Conservation (phyloP, 2,113 vertebrate genomes). For the Anoplopoma fimbria region DNA sequence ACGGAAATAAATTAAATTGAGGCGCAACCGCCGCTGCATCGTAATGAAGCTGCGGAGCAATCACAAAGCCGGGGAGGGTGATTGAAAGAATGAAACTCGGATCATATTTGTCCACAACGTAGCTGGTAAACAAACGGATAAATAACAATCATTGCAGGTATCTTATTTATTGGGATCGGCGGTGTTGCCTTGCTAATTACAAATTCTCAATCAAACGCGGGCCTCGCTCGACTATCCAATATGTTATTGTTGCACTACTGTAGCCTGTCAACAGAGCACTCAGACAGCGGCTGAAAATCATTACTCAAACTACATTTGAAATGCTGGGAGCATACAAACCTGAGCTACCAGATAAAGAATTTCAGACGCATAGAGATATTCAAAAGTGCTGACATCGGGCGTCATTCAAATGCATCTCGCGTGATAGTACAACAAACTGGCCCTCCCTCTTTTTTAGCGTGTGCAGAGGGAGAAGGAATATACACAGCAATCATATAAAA, state of each 20-base stretch:
- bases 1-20: conserved; percentile 67
- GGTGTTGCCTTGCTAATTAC: conserved; percentile 39
- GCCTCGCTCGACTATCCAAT: conserved; percentile 47
- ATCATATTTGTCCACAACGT: conserved; percentile 43
- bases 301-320: conserved; percentile 58
- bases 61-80: conserved; percentile 14
- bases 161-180: conserved; percentile 38
- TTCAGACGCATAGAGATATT: conserved; percentile 53
- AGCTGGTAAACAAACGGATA: conserved; percentile 48
- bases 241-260: conserved; percentile 40
- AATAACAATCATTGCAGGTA: background rate
- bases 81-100: conserved; percentile 36
- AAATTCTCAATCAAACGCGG: conserved; percentile 28
- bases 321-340: conserved; percentile 65
- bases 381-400: conserved; percentile 71
- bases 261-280: conserved; percentile 45
- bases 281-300: conserved; percentile 49
- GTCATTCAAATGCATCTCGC: conserved; percentile 72
- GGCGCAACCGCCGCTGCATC: conserved; percentile 40
- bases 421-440: conserved; percentile 56
- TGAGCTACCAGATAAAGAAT: conserved; percentile 48
- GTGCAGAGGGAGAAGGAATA: conserved; percentile 33
- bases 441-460: conserved; percentile 35
- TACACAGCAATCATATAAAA: conserved; percentile 47
- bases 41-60: conserved; percentile 58